Base-by-base conservation (phyloP, 1,140 invertebrate species). In the Paralvinella palmiformis region DNA sequence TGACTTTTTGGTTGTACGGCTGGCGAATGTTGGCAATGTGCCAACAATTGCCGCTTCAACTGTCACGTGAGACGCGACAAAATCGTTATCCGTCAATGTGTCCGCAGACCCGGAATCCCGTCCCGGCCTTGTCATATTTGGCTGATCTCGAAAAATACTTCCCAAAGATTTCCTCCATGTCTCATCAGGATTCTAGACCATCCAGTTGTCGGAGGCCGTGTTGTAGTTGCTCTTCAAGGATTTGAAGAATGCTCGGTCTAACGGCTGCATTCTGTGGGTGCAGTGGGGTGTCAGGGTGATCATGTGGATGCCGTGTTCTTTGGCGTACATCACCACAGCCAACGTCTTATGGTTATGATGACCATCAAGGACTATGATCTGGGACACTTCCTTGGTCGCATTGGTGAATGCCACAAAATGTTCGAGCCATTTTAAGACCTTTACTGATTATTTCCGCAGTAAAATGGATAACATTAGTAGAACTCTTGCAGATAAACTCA, bases 151-250 rank as follows among this genome's bases (percentile, higher is more conserved):
- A n/a, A n/a, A n/a, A n/a, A n/a, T n/a, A n/a, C n/a, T n/a, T n/a
- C n/a, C n/a, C n/a, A n/a, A n/a, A n/a, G n/a, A n/a, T n/a, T n/a
- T n/a, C n/a, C n/a, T n/a, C n/a, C n/a, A n/a, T n/a, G n/a, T n/a
- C n/a, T n/a, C n/a, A n/a, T n/a, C n/a, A n/a, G n/a, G n/a, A n/a
- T n/a, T n/a, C n/a, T n/a, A n/a, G n/a, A n/a, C 52, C 70, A 74
- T 74, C 73, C 74, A 80, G 36, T 48, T 63, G 56, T 79, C 69
- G 41, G 64, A 67, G 41, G 62, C 59, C 15, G 59, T 31, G 57
- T 69, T 69, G 50, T 67, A 67, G 5, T 59, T 29, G 41, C 24
- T 15, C 64, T 70, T 68, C n/a, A 69, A 41, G 3, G 65, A 32
- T 31, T 64, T 62, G 53, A 67, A 67, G 22, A 31, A 67, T 20